phyloP scores from a whole-genome alignment of 2,888 invertebrate species.

The Drosophila picticornis region DNA sequence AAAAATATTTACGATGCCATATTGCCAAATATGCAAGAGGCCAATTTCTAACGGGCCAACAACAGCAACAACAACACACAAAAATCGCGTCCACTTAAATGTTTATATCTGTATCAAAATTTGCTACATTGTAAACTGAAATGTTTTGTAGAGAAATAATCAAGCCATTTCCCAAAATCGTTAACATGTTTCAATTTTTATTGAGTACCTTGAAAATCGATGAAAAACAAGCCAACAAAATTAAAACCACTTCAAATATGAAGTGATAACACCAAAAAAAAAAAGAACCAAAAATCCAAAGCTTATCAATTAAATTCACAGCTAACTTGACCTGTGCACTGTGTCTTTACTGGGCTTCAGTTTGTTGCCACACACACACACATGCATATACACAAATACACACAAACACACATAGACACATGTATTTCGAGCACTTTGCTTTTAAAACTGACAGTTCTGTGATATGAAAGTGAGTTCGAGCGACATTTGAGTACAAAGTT shows the following conservation, averaged over 20 bases:
- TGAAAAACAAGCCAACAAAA: not conserved
- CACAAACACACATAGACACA: not conserved
- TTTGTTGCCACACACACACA: constrained; percentile 5
- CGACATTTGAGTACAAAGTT: constrained; percentile 38
- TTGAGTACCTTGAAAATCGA: not conserved
- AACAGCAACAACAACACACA: constrained; percentile 14
- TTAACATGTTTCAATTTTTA: not conserved
- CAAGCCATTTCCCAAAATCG: not conserved
- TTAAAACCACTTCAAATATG: not conserved
- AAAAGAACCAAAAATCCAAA: constrained; percentile 6
- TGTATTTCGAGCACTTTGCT: constrained; percentile 24
- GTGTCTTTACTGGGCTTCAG: constrained; percentile 23
- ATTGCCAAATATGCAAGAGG: constrained; percentile 67
- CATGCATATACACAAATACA: constrained; percentile 9
- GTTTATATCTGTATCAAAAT: constrained; percentile 26
- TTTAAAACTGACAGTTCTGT: constrained; percentile 40
- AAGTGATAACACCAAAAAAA: constrained; percentile 18
- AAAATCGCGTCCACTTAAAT: constrained; percentile 16
- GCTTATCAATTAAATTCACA: constrained; percentile 44
- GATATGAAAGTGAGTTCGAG: constrained; percentile 33
- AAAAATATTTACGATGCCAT: constrained; percentile 75
- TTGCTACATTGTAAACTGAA: not conserved
- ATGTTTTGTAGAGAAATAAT: not conserved
- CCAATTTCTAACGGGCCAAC: constrained; percentile 47
- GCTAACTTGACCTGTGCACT: constrained; percentile 39